Evolutionary conservation across 2,797 vertebrate genomes (phyloP), one percentile per base, ranked within the genome.

Genomic region (Mastacembelus armatus): DNA sequence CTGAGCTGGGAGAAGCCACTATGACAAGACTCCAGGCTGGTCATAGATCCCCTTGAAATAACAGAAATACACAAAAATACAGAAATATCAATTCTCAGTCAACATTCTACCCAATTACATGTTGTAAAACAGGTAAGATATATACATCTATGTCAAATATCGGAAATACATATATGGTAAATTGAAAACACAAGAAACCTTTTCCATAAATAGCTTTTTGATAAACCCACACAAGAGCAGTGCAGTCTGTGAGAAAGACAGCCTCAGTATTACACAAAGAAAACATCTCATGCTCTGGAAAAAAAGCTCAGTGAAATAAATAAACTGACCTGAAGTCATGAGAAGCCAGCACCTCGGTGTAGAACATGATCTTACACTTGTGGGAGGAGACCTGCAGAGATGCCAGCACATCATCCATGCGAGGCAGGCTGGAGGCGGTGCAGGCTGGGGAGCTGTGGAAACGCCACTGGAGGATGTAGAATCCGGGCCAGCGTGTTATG

Each of bases 281-380:
- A 63, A 44, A n/a, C n/a, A n/a, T n/a, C n/a, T 55, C 19, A 45
- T 1, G 27, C 16, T 1, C 14, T 5, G 12, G 43, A 10, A 33
- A 21, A 42, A 35, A 59, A 18, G 27, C 38, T 43, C 3, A 39
- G n/a, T 3, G 5, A 7, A 29, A 49, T 35, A 54, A 69, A 45
- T 0, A 42, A 52, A 86, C 86, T 7, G 78, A 97, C 97, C 97
- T 96, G 95, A 99, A 98, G 80, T 99, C 96, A 57, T 95, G 94
- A 11, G 96, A 98, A 50, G 91, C 95, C 84, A 99, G 95, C 71
- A 98, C 96, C 83, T 99, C 97, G 0, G 96, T 98, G 85, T 98
- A 99, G 91, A 95, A 98, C 96, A 99, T 96, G 73, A 99, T 95
- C 91, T 97, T 98, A 81, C 97, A 97, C 80, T 97, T 98, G 91